Evolutionary conservation across 2,797 vertebrate genomes (phyloP), one percentile per base, ranked within the genome.

Genomic region (Cynodonichthys magdalenae): DNA sequence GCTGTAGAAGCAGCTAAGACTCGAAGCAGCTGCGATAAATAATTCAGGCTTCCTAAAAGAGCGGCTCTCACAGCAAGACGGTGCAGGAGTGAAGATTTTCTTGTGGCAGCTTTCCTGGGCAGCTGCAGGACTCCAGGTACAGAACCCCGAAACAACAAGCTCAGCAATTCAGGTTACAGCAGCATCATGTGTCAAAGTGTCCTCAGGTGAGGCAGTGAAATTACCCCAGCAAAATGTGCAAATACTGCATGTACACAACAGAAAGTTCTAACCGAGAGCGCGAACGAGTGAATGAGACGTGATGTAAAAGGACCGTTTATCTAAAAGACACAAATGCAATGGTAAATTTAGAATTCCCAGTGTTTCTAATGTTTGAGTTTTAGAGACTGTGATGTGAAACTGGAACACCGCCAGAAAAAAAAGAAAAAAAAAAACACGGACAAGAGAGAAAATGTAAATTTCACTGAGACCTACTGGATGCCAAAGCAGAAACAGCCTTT

Each of bases 341-440:
- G 27, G 19, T 9, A 15, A 42, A 55, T 55, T 55, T 41, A 24
- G 19, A 55, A 17, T 55, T 20, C 53, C 53, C n/a, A 17, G 12
- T 11, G 12, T 34, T 47, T 31, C 45, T 44, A 31, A 27, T 4
- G 15, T 34, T 27, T 34, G 20, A 44, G 45, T 24, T 46, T 47
- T 9, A 9, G 7, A n/a, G n/a, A n/a, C n/a, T n/a, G n/a, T n/a
- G n/a, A n/a, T n/a, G n/a, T n/a, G n/a, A n/a, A n/a, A n/a, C n/a
- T n/a, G 1, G 29, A 31, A 31, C 29, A 31, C 29, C 34, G 2
- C 34, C 9, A 11, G 34, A n/a, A n/a, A n/a, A n/a, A n/a, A n/a
- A n/a, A n/a, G n/a, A n/a, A n/a, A n/a, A 11, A 51, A 49, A 61
- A 15, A 41, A 34, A 48, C 34, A 48, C n/a, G 12, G 28, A 48